These are phyloP conservation scores for Nothobranchius kuhntae DNA, from an alignment of 2,113 vertebrate species.

Conservation along the genomic window DNA sequence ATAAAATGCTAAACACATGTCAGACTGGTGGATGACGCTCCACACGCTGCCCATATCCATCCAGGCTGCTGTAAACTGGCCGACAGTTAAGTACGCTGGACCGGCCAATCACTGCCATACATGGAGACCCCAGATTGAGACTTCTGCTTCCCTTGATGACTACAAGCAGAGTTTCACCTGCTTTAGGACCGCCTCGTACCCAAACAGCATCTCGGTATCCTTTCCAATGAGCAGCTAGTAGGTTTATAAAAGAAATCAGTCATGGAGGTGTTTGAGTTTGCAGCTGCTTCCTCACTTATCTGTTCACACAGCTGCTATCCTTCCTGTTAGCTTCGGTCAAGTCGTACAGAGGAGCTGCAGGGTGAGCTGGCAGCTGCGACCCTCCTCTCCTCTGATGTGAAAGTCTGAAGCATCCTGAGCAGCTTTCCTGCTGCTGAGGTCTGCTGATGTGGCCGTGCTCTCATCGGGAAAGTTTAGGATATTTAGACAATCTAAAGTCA, in stretches of 20 bases:
- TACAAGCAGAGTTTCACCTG: slow-evolving; percentile 1
- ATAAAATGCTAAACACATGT: slow-evolving; percentile 66
- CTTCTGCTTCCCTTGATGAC: slow-evolving; percentile 3
- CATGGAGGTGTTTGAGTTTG: slow-evolving; percentile 36
- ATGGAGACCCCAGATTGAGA: slow-evolving; percentile 63
- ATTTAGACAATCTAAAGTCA: too few relatives aligned
- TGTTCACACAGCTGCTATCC: slow-evolving; percentile 43
- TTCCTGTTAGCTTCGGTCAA: slow-evolving; percentile 14
- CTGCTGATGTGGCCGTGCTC: not conserved
- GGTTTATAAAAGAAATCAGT: slow-evolving; percentile 58
- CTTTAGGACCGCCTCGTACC: not conserved
- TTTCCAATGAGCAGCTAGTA: slow-evolving; percentile 8
- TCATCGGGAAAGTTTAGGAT: too few relatives aligned
- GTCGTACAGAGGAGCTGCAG: slow-evolving; percentile 18
- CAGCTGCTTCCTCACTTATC: slow-evolving; percentile 37
- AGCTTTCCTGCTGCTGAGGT: not conserved
- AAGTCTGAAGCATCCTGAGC: not conserved
- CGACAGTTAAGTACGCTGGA: slow-evolving; percentile 71
- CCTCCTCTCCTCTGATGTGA: not conserved
- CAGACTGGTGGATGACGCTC: slow-evolving; percentile 66
- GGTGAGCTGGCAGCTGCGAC: not conserved
- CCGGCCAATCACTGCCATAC: slow-evolving; percentile 72
- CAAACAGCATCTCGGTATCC: not conserved
- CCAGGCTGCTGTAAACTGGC: slow-evolving; percentile 72
- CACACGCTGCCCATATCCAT: slow-evolving; percentile 70